These are phyloP conservation scores for Polylopha cassiicola DNA, from an alignment of 2,888 invertebrate species.

Conservation along the genomic window DNA sequence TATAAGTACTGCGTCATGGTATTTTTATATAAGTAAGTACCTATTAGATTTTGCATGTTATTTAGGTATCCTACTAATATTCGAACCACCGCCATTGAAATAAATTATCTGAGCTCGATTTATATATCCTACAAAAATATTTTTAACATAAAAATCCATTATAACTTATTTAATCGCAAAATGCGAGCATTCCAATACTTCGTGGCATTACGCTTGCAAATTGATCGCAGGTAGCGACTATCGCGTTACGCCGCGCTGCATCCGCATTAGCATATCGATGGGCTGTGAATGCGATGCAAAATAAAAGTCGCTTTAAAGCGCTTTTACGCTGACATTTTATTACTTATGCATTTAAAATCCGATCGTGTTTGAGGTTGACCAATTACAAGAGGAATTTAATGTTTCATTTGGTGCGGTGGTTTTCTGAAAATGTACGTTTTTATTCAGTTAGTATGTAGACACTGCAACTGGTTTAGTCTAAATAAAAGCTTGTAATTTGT, in stretches of 20 bases:
- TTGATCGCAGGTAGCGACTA: conserved; percentile 49
- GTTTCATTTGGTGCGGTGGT: conserved; percentile 1
- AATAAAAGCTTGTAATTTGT: too few species aligned
- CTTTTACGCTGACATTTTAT: conserved; percentile 21
- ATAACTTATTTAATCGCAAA: conserved; percentile 26
- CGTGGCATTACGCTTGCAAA: conserved; percentile 54
- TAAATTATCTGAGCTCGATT: too few species aligned
- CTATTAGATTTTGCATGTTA: too few species aligned
- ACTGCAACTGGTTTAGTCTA: too few species aligned
- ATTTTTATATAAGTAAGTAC: too few species aligned
- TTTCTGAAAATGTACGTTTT: too few species aligned
- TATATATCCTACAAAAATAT: too few species aligned
- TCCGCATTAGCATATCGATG: conserved; percentile 51
- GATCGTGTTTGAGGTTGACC: conserved; percentile 11
- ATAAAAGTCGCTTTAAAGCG: conserved; percentile 38
- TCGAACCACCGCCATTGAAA: too few species aligned
- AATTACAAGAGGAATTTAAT: conserved; percentile 8
- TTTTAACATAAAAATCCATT: conserved; percentile 3
- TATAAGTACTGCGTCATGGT: too few species aligned
- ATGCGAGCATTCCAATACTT: conserved; percentile 25
- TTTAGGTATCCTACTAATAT: too few species aligned
- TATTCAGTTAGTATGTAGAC: too few species aligned
- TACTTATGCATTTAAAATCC: conserved; percentile 16
- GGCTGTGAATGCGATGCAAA: conserved; percentile 27
- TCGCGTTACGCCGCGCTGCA: conserved; percentile 43